Base-by-base conservation (phyloP, 2,113 vertebrate genomes). In the Chamaea fasciata region DNA sequence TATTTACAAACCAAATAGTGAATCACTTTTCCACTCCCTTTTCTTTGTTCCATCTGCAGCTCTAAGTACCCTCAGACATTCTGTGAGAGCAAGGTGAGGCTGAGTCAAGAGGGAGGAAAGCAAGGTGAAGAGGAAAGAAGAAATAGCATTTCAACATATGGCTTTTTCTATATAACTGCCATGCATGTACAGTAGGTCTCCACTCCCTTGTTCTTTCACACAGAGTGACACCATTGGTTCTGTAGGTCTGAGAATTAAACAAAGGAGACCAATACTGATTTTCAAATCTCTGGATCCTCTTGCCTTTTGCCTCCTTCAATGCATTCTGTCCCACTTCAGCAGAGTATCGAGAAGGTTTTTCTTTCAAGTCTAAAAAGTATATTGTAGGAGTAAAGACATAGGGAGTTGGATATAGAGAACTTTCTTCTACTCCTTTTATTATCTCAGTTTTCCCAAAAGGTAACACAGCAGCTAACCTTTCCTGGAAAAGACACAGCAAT, bases 1-100 rank as follows among this genome's bases (percentile, higher is more conserved):
- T 97, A 98, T 97, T 97, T 97, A 98, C 98, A 98, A 94, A 96
- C 76, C 91, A 87, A 95, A 92, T 69, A 92, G 94, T 26, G 26
- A 97, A 97, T 92, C 89, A 92, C 76, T 83, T 95, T 94, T 94
- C 90, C 83, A 90, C 50, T 89, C 20, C 31, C 75, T 63, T 82
- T 82, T 92, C 59, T 95, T 92, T 95, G 87, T 95, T 96, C 64
- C 50, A 97, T 97, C 95, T 97, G 94, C 94, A 97, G 92, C 70
- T 96, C 74, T 83, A 52, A 94, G 85, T 95, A 96, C 63, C 78
- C 95, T 97, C 89, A 91, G 87, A 97, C 67, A 76, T 68, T 75
- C 84, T n/a, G 42, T 53, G 84, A 87, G 86, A 97, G 71, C 86
- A 91, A 95, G 79, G 82, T 82, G 84, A 96, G 83, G 83, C 78